Evolutionary conservation across 2,888 invertebrate genomes (phyloP).

Genomic region (Cephus runcator): DNA sequence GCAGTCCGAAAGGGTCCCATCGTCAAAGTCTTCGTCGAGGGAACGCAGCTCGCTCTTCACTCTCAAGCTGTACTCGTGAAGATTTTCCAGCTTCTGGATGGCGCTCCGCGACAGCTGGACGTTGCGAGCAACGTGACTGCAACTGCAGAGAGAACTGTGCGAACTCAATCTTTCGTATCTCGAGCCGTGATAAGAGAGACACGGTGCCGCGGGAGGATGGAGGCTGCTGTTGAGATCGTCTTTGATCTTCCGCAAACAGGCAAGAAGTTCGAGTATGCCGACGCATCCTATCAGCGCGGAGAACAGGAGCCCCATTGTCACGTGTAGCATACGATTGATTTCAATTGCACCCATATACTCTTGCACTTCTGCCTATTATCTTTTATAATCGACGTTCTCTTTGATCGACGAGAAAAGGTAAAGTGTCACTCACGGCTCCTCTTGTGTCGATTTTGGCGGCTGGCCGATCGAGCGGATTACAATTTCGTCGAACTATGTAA

Average conservation of each 20-base stretch:
- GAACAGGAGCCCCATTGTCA: conserved; percentile 77
- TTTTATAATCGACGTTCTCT: too few relatives aligned
- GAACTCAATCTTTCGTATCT: conserved; percentile 41
- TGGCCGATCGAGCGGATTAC: too few relatives aligned
- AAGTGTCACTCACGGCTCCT: too few relatives aligned
- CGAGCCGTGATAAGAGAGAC: conserved; percentile 41
- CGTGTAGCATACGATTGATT: background rate
- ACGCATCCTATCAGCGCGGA: conserved; percentile 81
- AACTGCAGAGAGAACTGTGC: conserved; percentile 53
- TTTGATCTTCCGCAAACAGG: conserved; percentile 63
- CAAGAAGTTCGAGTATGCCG: conserved; percentile 77
- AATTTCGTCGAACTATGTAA: too few relatives aligned
- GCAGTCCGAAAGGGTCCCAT: conserved; percentile 48
- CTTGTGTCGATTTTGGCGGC: too few relatives aligned
- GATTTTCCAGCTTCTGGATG: conserved; percentile 54
- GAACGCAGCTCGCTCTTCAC: conserved; percentile 51
- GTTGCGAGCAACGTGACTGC: conserved; percentile 45
- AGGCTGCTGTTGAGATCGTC: conserved; percentile 19
- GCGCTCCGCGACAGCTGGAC: conserved; percentile 41
- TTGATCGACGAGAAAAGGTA: too few relatives aligned
- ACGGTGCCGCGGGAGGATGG: conserved; percentile 14
- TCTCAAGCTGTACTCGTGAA: conserved; percentile 57
- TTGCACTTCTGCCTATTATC: too few relatives aligned
- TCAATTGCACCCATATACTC: too few relatives aligned
- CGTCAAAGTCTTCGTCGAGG: conserved; percentile 44